A percentile compares a stretch with the other conserved stretches of the same genome.
phyloP scores from a whole-genome alignment of 1,140 invertebrate species.

The Scaptodrosophila lebanonensis region DNA sequence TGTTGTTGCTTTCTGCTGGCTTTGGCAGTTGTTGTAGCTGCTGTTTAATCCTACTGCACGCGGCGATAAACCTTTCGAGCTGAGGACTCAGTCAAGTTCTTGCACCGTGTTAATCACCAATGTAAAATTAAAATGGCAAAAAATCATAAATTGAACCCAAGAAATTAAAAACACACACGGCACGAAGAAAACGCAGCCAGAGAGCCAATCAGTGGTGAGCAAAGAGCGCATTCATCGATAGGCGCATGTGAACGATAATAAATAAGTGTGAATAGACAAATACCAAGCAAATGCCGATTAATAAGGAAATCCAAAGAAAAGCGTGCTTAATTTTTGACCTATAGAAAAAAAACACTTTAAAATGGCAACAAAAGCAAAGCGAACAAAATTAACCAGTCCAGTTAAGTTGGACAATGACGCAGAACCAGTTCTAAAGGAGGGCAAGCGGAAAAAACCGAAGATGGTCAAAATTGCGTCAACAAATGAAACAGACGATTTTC shows the following conservation, averaged over 20 bases:
- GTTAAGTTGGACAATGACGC: not conserved
- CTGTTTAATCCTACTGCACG: conserved; percentile 9
- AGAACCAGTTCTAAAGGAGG: conserved; percentile 8
- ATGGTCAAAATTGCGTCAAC: conserved; percentile 2
- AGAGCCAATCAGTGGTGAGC: conserved; percentile 12
- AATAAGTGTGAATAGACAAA: not conserved
- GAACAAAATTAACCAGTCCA: not conserved
- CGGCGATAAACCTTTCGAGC: conserved; percentile 1
- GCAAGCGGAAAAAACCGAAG: conserved; percentile 6
- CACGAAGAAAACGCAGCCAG: conserved; percentile 38
- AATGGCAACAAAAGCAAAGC: conserved; percentile 41
- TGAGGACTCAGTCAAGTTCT: not conserved
- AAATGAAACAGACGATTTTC: conserved; percentile 23
- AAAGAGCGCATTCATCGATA: not conserved
- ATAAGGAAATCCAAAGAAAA: not conserved
- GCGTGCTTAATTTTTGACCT: conserved; percentile 9
- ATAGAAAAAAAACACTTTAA: not conserved
- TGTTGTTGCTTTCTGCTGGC: no score
- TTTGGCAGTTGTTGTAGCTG: conserved; percentile 37
- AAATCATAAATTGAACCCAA: conserved; percentile 63
- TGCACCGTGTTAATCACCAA: conserved; percentile 29
- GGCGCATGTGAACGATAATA: conserved; percentile 23
- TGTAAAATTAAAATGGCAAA: conserved; percentile 54
- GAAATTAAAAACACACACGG: conserved; percentile 68
- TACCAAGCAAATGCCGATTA: not conserved